phyloP scores from a whole-genome alignment of 2,113 vertebrate genomes.

The Athene noctua region DNA sequence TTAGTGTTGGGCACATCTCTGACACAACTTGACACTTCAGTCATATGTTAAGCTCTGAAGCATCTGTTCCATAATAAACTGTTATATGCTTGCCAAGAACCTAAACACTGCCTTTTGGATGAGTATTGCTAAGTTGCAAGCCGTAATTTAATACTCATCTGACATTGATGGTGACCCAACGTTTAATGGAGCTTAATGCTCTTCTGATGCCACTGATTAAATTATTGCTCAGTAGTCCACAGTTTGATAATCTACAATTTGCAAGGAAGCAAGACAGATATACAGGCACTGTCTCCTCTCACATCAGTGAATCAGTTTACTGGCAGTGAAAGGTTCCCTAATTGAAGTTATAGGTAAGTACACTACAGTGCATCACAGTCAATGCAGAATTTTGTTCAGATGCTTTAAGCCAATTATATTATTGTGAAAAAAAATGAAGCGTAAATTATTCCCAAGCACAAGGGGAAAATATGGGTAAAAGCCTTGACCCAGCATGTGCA shows the following conservation, averaged over 20 bases:
- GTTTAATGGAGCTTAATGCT: conserved; percentile 69
- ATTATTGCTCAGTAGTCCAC: conserved; percentile 64
- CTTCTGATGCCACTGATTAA: conserved; percentile 66
- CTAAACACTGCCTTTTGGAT: conserved; percentile 57
- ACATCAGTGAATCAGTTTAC: conserved; percentile 30
- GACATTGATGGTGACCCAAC: conserved; percentile 55
- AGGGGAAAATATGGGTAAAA: conserved; percentile 50
- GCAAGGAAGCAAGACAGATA: conserved; percentile 50
- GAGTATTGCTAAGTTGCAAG: conserved; percentile 53
- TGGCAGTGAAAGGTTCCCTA: conserved; percentile 19
- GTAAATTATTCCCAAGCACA: conserved; percentile 18
- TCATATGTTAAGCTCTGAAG: conserved; percentile 36
- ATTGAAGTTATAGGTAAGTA: conserved; percentile 53
- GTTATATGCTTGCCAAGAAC: conserved; percentile 49
- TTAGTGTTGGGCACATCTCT: not conserved
- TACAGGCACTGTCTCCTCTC: conserved; percentile 30
- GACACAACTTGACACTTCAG: conserved; percentile 45
- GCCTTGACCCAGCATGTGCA: conserved; percentile 50
- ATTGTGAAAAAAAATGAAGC: not conserved
- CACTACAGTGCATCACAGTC: not conserved
- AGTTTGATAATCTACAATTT: conserved; percentile 54
- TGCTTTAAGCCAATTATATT: conserved; percentile 16
- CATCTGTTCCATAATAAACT: conserved; percentile 55
- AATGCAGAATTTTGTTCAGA: not conserved
- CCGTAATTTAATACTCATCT: conserved; percentile 68